A percentile compares a stretch with the other conserved stretches of the same genome.
Evolutionary conservation across 2,888 invertebrate genomes (phyloP).

Genomic region (Tubulanus polymorphus): DNA sequence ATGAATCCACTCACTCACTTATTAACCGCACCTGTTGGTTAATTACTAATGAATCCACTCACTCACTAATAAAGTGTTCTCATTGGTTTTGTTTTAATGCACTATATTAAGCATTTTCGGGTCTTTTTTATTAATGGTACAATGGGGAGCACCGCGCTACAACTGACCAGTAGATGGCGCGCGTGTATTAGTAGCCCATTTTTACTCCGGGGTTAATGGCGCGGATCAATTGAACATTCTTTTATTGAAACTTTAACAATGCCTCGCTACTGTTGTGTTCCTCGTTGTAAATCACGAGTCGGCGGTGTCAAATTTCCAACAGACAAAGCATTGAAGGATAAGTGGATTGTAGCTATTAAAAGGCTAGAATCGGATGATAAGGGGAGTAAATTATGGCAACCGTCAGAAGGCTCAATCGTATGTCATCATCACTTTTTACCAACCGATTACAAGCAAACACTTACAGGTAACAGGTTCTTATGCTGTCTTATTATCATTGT

Average conservation of each 20-base stretch:
- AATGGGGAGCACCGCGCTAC: neutral
- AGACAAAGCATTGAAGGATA: neutral
- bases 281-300: neutral
- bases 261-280: neutral
- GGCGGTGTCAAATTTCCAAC: neutral
- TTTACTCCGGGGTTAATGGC: neutral
- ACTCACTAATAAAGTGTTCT: no score
- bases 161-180: neutral
- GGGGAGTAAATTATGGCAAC: neutral
- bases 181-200: neutral
- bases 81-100: no score
- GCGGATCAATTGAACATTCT: neutral
- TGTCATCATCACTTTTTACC: neutral
- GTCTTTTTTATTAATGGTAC: no score
- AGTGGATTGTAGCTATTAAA: neutral
- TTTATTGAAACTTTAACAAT: no score
- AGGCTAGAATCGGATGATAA: neutral
- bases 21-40: no score
- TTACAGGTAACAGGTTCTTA: no score
- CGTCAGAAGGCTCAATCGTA: neutral
- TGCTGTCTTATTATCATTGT: no score
- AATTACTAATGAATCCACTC: no score
- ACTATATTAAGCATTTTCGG: no score
- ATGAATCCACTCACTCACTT: no score
- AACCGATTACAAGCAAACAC: neutral